Percentiles rank a stretch among this genome's conserved stretches.
phyloP scores from a whole-genome alignment of 2,888 invertebrate genomes.

The Nycteola revayana region DNA sequence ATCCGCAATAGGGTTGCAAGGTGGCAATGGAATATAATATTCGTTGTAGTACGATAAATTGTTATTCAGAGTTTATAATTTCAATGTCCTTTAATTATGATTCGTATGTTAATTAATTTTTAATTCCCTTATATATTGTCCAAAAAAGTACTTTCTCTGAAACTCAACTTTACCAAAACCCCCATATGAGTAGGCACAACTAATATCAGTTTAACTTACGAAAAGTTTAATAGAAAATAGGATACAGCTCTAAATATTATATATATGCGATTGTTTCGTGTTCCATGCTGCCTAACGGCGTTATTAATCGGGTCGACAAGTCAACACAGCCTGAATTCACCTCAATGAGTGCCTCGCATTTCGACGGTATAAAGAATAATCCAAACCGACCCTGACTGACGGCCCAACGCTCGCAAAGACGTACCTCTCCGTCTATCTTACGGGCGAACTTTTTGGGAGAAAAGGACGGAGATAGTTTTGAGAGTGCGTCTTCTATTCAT shows the following conservation, averaged over 20 bases:
- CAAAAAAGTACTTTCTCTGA: no score
- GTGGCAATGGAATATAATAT: no score
- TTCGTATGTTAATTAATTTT: no score
- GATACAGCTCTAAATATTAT: conserved; percentile 4
- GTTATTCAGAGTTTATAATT: no score
- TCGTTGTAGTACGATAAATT: no score
- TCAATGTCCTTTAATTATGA: no score
- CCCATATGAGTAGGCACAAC: no score
- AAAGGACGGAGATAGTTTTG: conserved; percentile 57
- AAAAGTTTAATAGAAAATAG: no score
- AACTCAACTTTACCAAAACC: no score
- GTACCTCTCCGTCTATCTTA: conserved; percentile 54
- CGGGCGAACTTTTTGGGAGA: conserved; percentile 41
- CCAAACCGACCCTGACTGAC: conserved; percentile 61
- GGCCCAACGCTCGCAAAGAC: conserved; percentile 51
- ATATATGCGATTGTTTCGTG: conserved; percentile 11
- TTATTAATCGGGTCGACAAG: conserved; percentile 73
- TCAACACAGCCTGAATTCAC: conserved; percentile 69
- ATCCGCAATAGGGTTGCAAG: no score
- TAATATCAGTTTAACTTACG: no score
- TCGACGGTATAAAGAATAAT: conserved; percentile 77
- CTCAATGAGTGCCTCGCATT: conserved; percentile 75
- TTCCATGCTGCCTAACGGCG: conserved; percentile 51
- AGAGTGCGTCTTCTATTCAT: conserved; percentile 71
- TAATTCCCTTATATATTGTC: no score